Conservation (phyloP, 2,113 vertebrate species). For the Macquaria ambigua region DNA sequence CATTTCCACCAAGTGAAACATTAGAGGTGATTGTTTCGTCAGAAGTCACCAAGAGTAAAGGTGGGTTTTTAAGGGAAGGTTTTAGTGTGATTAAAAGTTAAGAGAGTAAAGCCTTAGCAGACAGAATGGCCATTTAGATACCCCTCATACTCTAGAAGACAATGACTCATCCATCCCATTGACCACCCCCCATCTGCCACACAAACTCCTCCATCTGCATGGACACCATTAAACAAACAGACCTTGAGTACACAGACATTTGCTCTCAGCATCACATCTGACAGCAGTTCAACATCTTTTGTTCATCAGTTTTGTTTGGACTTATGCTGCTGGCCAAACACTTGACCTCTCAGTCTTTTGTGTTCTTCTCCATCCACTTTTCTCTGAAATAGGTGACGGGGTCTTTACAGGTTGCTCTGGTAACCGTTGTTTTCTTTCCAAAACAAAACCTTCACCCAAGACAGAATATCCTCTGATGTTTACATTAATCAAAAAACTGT, state of each 20-base stretch:
- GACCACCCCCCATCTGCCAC: slow-evolving; percentile 34
- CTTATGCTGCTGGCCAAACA: background rate
- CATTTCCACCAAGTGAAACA: background rate
- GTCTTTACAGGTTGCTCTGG: background rate
- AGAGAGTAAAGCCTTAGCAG: background rate
- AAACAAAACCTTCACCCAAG: background rate
- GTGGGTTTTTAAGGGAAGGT: background rate
- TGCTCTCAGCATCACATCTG: slow-evolving; percentile 1
- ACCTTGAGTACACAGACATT: background rate
- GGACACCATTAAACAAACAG: slow-evolving; percentile 24
- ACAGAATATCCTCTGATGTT: background rate
- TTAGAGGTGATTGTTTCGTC: background rate
- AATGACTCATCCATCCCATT: slow-evolving; percentile 11
- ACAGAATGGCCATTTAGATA: slow-evolving; percentile 3
- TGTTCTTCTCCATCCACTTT: background rate
- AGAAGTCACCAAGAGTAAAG: background rate
- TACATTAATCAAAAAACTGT: background rate
- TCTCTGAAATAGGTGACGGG: background rate
- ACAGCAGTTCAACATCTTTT: background rate
- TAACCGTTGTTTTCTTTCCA: background rate
- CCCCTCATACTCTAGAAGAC: slow-evolving; percentile 5
- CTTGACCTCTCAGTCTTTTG: background rate
- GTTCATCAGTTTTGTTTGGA: background rate
- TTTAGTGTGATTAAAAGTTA: background rate
- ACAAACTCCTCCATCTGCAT: slow-evolving; percentile 36